Evolutionary conservation across 2,888 invertebrate genomes (phyloP), one percentile per base, ranked within the genome.

Genomic region (Diaprepes abbreviatus): DNA sequence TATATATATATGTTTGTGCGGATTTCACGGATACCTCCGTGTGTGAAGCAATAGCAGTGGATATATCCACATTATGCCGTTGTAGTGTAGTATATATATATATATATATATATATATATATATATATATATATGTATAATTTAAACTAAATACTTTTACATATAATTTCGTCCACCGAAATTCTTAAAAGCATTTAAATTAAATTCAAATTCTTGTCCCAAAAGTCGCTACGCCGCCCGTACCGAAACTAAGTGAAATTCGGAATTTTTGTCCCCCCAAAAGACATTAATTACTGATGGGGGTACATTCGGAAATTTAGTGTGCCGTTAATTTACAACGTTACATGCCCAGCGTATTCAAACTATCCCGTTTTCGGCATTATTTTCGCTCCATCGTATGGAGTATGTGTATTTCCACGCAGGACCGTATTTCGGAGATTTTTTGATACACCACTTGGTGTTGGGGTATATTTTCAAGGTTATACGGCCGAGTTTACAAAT

Each of bases 291-390:
- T 75, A 74, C 71, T 50, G 63, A 67, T 70, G 70, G 70, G 40
- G 66, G 66, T 28, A 73, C 52, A 73, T 74, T 73, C 70, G 73
- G 73, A 75, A 78, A 78, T 78, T 77, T 77, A 75, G 76, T 75
- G 74, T 74, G 70, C 66, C 77, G 74, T 75, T 78, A 78, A 78
- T 78, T 78, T 76, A 76, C 74, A 73, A 73, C 72, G 73, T 72
- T 71, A 75, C 75, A 75, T 73, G 74, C 73, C 70, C 75, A 54
- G 73, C 74, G 75, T 76, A 77, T 77, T 76, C 76, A 76, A 76
- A 77, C 75, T 76, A 77, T 77, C 76, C 76, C 69, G 71, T 74
- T 76, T 73, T 72, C 69, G 74, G 74, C 77, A 74, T 77, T 77
- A 78, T 77, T 77, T 77, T 79, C 78, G 77, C 76, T 58, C 59